Base-by-base conservation (phyloP, 2,113 vertebrate species). In the Artemisiospiza belli region DNA sequence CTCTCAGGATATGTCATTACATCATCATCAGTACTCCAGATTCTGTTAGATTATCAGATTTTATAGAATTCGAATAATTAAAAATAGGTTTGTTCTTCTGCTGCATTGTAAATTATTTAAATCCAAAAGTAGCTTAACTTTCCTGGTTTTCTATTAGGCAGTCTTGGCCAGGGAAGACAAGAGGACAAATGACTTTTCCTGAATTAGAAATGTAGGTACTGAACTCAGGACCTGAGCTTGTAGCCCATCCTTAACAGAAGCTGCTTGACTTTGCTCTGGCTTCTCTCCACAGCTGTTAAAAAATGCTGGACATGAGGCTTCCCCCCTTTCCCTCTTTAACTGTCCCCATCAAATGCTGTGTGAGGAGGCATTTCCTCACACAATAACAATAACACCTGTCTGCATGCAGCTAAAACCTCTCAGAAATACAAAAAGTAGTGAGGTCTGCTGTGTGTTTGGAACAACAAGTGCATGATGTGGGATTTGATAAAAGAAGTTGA, bases 21-120 rank as follows among this genome's bases (percentile, higher is more conserved):
- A 89, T 81, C 75, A 94, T 69, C 59, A 70, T 28, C 5, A 0
- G 18, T 70, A 93, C 64, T 90, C 75, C 76, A 75, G 57, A 77
- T 92, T 90, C 63, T 49, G 43, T 72, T 92, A 93, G 87, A 81
- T 94, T 59, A 75, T 82, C 81, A 54, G 58, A 89, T 89, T 91
- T 95, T 83, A 58, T 41, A 72, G 33, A 52, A 76, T 43, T 82
- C 58, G 51, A 92, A 86, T 92, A 90, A 93, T 95, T 91, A 43
- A 80, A 54, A 30, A 73, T 78, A 66, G 15, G 51, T 91, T 94
- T 95, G 21, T 86, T 83, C 87, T 95, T n/a, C 75, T 58, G 25
- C 47, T 70, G 68, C 39, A 30, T 49, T 83, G 55, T 90, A 52
- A 94, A 92, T 91, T 74, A 86, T 93, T 95, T 78, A 94, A 95